These are phyloP conservation scores for Ophioderma brevispina DNA, from an alignment of 35 echinoderm and acorn worm species.

Conservation along the genomic window DNA sequence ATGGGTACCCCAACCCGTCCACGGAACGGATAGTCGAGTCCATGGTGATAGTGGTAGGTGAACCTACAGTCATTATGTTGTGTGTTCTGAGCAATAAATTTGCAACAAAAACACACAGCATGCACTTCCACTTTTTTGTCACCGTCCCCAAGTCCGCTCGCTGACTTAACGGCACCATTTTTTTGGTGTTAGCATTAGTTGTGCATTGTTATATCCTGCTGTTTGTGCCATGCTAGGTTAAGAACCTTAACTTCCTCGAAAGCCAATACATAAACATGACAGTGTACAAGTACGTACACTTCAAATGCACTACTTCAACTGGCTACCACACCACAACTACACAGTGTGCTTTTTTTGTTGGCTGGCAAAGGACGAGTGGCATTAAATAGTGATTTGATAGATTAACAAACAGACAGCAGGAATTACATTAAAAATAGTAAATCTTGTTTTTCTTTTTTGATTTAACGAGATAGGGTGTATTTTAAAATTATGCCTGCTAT, in stretches of 20 bases:
- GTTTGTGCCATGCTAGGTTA: background rate
- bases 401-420: too few species aligned
- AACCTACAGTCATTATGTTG: constrained; percentile 41
- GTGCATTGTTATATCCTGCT: background rate
- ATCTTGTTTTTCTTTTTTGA: too few species aligned
- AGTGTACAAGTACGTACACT: background rate
- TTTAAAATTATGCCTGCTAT: too few species aligned
- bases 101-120: background rate
- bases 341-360: too few species aligned
- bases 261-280: background rate
- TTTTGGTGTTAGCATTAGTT: background rate
- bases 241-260: background rate
- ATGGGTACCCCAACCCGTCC: constrained; percentile 41
- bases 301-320: too few species aligned
- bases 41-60: constrained; percentile 34
- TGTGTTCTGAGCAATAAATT: constrained; percentile 20
- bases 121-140: background rate
- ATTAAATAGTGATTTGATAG: too few species aligned
- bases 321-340: too few species aligned
- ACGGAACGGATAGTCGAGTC: background rate
- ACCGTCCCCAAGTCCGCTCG: too few species aligned
- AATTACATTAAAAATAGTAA: too few species aligned
- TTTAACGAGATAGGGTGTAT: too few species aligned
- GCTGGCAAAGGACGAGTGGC: too few species aligned
- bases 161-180: too few species aligned